Percentiles rank a stretch among this genome's conserved stretches.
phyloP scores from a whole-genome alignment of 2,888 invertebrate genomes.

The Mystacides longicornis region DNA sequence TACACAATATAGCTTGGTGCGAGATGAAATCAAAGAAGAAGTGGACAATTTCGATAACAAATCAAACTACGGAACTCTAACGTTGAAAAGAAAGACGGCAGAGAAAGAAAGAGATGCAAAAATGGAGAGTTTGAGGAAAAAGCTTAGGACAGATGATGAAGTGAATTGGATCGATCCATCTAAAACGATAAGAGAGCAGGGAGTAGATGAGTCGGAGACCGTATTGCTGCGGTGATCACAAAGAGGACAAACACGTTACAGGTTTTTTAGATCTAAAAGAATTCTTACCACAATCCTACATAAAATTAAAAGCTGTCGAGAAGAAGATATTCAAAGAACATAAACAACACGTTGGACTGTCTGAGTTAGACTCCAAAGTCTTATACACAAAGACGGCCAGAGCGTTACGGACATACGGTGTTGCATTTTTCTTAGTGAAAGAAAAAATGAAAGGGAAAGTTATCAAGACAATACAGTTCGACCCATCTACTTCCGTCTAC shows the following conservation, averaged over 20 bases:
- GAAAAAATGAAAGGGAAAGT: slow-evolving; percentile 83
- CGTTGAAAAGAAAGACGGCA: slow-evolving; percentile 71
- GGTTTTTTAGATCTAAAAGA: slow-evolving; percentile 88
- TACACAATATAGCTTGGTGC: slow-evolving; percentile 61
- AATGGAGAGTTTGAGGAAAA: slow-evolving; percentile 95
- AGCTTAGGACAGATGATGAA: slow-evolving; percentile 97
- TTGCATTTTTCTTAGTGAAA: slow-evolving; percentile 99
- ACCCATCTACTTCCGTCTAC: slow-evolving; percentile 89
- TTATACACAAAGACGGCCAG: slow-evolving; percentile 93
- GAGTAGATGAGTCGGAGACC: slow-evolving; percentile 88
- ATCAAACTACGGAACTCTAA: slow-evolving; percentile 80
- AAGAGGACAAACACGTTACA: too few relatives aligned
- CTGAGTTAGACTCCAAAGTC: slow-evolving; percentile 95
- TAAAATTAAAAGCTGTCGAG: slow-evolving; percentile 91
- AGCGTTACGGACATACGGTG: slow-evolving; percentile 94
- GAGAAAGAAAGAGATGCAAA: slow-evolving; percentile 87
- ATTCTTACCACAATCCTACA: slow-evolving; percentile 92
- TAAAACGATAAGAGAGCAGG: slow-evolving; percentile 95
- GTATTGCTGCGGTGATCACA: slow-evolving; percentile 81
- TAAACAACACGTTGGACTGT: slow-evolving; percentile 67
- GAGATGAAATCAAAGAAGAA: slow-evolving; percentile 79
- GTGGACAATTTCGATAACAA: slow-evolving; percentile 68
- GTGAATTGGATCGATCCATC: slow-evolving; percentile 98
- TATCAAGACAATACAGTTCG: slow-evolving; percentile 97
- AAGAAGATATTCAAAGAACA: slow-evolving; percentile 96